Conservation (phyloP, 2,888 invertebrate species). For the Ctenicera cuprea region DNA sequence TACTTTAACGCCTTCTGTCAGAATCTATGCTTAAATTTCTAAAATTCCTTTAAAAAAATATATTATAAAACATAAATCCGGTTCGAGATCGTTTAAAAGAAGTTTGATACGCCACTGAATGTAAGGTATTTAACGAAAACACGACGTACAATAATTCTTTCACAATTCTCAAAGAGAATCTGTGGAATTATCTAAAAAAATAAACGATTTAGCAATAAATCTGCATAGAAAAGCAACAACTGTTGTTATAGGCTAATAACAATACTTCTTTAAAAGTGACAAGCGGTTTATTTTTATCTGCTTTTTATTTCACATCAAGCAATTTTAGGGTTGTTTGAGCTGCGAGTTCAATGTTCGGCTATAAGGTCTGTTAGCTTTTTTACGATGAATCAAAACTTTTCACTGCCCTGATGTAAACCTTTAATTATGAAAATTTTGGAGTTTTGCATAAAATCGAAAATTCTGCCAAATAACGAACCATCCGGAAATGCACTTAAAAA, state of each 20-base stretch:
- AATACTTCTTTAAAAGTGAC: constrained; percentile 10
- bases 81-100: too few species aligned
- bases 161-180: background rate
- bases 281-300: constrained; percentile 22
- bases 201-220: constrained; percentile 3
- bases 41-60: too few species aligned
- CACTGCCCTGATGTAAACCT: background rate
- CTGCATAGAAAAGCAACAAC: background rate
- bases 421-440: background rate
- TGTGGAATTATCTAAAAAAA: background rate
- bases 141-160: too few species aligned
- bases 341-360: constrained; percentile 6
- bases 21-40: too few species aligned
- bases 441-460: too few species aligned
- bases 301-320: constrained; percentile 20
- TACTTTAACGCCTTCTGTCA: too few species aligned
- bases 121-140: too few species aligned
- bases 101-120: too few species aligned
- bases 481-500: background rate
- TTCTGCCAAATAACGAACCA: background rate
- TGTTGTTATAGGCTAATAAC: constrained; percentile 18
- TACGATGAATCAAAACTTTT: background rate
- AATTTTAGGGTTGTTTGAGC: constrained; percentile 3
- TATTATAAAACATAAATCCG: too few species aligned
- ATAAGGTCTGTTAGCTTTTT: background rate